A percentile compares a stretch with the other conserved stretches of the same genome.
Evolutionary conservation across 2,113 vertebrate species (phyloP).

Genomic region (Dicaeum eximium): DNA sequence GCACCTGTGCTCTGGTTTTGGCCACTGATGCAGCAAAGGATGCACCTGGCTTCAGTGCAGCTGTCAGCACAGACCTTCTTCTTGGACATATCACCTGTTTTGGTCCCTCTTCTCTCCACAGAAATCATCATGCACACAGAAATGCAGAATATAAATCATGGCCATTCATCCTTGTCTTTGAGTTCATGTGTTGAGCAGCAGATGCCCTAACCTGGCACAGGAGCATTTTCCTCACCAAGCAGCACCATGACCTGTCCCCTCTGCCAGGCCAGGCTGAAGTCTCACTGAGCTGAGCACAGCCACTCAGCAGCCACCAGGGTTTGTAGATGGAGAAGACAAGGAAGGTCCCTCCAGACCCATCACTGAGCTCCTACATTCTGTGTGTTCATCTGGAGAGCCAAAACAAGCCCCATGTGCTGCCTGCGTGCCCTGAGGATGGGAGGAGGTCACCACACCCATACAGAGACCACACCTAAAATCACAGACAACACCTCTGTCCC

Average conservation of each 20-base stretch:
- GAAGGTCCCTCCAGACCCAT: background rate
- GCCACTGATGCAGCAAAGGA: background rate
- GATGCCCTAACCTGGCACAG: background rate
- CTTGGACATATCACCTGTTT: background rate
- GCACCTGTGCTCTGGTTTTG: background rate
- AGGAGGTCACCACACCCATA: rapidly evolving
- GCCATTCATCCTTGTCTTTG: background rate
- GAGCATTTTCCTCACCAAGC: rapidly evolving
- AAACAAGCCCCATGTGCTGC: rapidly evolving
- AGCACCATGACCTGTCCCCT: background rate
- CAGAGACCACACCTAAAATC: background rate
- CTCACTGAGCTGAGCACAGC: background rate
- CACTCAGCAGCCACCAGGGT: background rate
- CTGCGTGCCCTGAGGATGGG: background rate
- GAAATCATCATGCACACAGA: background rate
- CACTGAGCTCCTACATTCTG: rapidly evolving
- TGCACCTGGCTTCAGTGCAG: background rate
- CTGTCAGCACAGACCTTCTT: background rate
- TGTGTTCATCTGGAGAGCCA: background rate
- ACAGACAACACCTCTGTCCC: background rate
- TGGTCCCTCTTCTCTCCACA: background rate
- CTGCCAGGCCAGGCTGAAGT: background rate
- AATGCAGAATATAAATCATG: background rate
- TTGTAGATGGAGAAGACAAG: background rate
- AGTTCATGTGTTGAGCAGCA: background rate